Conservation (phyloP, 2,797 vertebrate genomes). For the Acrocephalus scirpaceus region DNA sequence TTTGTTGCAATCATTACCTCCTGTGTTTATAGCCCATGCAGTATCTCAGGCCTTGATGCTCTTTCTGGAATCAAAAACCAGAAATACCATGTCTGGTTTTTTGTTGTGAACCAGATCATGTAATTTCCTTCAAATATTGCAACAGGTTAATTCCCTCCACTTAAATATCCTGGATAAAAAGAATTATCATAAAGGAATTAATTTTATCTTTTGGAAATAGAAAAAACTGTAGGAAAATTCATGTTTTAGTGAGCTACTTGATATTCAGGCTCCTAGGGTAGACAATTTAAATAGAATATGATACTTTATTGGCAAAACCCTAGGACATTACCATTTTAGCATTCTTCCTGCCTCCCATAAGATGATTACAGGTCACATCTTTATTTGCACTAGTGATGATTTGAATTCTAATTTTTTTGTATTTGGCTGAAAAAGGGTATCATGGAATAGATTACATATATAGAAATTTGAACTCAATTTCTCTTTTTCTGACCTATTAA, state of each 20-base stretch:
- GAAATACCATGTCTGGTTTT: neutral
- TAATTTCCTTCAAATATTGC: neutral
- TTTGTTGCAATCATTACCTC: neutral
- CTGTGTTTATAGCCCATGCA: neutral
- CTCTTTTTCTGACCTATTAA: neutral
- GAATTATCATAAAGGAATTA: neutral
- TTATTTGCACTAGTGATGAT: neutral
- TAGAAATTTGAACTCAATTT: neutral
- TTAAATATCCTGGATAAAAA: neutral
- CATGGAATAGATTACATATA: neutral
- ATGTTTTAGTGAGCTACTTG: neutral
- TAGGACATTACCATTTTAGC: neutral
- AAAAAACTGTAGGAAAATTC: neutral
- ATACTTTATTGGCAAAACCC: neutral
- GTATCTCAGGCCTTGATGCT: neutral
- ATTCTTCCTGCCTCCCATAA: neutral
- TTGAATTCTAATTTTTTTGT: slow-evolving; percentile 9
- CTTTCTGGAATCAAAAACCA: neutral
- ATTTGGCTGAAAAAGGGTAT: neutral
- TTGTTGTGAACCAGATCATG: neutral
- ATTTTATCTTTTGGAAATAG: neutral
- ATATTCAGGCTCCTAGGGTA: neutral
- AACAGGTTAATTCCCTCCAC: neutral
- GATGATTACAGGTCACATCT: neutral
- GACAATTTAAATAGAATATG: neutral